A percentile compares a stretch with the other conserved stretches of the same genome.
Evolutionary conservation across 2,113 vertebrate species (phyloP).

Genomic region (Platysteira castanea): DNA sequence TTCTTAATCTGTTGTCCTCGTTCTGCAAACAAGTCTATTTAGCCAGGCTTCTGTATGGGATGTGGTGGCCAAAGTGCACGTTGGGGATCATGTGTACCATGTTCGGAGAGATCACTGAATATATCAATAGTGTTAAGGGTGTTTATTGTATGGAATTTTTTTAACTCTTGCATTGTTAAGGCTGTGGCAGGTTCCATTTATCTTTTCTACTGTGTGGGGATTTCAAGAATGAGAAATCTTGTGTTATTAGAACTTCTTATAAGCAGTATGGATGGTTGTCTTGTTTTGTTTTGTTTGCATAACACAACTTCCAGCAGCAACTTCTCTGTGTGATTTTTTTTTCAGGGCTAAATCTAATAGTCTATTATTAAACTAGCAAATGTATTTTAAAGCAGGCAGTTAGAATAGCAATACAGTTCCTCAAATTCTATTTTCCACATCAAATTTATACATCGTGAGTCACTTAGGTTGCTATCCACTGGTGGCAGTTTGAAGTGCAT

Average conservation of each 20-base stretch:
- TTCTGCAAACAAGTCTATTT: background rate
- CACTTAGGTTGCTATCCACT: background rate
- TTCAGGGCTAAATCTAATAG: background rate
- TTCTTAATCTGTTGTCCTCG: background rate
- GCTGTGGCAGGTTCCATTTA: background rate
- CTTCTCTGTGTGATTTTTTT: background rate
- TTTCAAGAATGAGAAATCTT: background rate
- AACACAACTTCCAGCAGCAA: background rate
- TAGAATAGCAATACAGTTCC: background rate
- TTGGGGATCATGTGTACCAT: accelerated
- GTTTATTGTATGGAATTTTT: background rate
- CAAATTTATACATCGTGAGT: background rate
- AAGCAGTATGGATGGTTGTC: background rate
- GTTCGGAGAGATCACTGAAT: background rate
- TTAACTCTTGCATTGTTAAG: background rate
- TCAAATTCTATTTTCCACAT: background rate
- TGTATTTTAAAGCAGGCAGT: background rate
- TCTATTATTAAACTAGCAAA: background rate
- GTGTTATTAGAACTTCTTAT: background rate
- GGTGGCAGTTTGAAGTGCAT: background rate
- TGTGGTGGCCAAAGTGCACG: background rate
- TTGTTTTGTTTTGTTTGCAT: background rate
- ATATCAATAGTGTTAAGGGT: background rate
- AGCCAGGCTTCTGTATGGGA: background rate
- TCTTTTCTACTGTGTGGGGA: background rate